Percentiles rank a stretch among this genome's conserved stretches.
phyloP scores from a whole-genome alignment of 1,140 invertebrate genomes.

The Coptotermes formosanus region DNA sequence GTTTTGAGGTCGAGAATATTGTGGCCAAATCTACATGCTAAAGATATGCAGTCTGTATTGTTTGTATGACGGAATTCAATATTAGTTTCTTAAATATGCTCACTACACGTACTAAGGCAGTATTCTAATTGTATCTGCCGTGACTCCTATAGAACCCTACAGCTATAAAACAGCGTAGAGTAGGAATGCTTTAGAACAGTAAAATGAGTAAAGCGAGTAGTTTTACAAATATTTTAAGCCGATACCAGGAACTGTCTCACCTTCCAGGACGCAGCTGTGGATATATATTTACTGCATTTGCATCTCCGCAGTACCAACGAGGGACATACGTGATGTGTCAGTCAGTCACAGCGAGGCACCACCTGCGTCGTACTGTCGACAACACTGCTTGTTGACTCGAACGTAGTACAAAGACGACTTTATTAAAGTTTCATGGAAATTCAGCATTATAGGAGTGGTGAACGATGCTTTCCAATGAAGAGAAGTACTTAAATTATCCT shows the following conservation, averaged over 20 bases:
- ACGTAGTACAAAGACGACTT: background rate
- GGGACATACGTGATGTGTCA: background rate
- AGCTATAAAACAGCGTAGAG: too few relatives aligned
- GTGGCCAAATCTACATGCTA: too few relatives aligned
- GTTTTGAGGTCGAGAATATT: too few relatives aligned
- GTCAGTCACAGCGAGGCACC: background rate
- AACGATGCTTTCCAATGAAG: background rate
- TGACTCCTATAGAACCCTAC: too few relatives aligned
- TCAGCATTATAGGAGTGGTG: background rate
- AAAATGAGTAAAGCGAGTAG: too few relatives aligned
- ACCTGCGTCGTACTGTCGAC: background rate
- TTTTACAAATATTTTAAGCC: too few relatives aligned
- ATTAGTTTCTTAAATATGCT: too few relatives aligned
- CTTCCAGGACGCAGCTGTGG: background rate
- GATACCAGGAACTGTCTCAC: background rate
- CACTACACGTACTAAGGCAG: too few relatives aligned
- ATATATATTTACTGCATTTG: background rate
- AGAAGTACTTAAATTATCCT: background rate
- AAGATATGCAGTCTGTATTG: too few relatives aligned
- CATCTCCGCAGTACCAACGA: background rate
- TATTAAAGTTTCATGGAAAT: background rate
- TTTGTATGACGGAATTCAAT: too few relatives aligned
- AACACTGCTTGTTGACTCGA: background rate
- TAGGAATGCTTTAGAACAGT: too few relatives aligned
- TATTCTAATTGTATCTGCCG: too few relatives aligned